Conservation (phyloP, 2,797 vertebrate genomes). For the Ceryle rudis region DNA sequence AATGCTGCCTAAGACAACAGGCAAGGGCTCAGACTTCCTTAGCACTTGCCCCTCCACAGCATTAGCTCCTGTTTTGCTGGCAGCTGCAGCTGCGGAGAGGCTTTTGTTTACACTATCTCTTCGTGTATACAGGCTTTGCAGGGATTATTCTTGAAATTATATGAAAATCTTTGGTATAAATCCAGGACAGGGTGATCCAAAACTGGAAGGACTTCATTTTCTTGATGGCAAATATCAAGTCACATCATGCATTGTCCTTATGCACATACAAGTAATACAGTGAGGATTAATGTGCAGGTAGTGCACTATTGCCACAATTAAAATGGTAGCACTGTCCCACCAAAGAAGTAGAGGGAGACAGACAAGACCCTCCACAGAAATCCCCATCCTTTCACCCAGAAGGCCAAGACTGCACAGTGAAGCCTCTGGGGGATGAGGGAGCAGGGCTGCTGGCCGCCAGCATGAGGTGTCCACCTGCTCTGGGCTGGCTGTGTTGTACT, state of each 20-base stretch:
- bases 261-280: background rate
- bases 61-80: background rate
- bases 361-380: background rate
- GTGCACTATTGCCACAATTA: background rate
- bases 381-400: background rate
- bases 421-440: rapidly evolving
- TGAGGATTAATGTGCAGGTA: background rate
- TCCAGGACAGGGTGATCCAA: background rate
- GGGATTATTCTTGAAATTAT: background rate
- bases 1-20: rapidly evolving
- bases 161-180: background rate
- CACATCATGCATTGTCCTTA: background rate
- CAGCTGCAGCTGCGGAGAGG: background rate
- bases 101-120: background rate
- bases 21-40: background rate
- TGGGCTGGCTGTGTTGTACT: background rate
- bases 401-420: rapidly evolving
- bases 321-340: background rate
- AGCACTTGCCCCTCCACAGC: rapidly evolving
- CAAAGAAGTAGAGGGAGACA: background rate
- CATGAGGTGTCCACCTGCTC: rapidly evolving
- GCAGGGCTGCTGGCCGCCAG: background rate
- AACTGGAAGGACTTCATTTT: background rate
- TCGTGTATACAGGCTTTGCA: background rate
- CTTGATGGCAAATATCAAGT: background rate